A percentile compares a stretch with the other conserved stretches of the same genome.
Evolutionary conservation across 2,888 invertebrate genomes (phyloP).

Genomic region (Oegoconia quadripuncta): DNA sequence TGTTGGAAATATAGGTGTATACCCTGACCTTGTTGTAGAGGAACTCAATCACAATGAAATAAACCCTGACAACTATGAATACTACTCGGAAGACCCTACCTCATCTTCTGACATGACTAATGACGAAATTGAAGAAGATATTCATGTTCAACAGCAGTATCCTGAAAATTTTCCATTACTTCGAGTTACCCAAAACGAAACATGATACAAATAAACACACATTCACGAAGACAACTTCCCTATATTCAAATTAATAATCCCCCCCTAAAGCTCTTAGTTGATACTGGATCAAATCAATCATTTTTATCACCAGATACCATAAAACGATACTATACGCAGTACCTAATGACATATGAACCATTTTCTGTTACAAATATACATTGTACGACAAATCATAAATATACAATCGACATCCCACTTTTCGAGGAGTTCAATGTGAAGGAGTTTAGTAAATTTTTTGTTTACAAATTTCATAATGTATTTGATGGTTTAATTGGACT

Average conservation of each 20-base stretch:
- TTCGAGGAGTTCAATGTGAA: constrained; percentile 4
- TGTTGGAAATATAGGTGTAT: background rate
- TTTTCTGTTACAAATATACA: constrained; percentile 18
- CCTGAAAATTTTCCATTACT: constrained; percentile 1
- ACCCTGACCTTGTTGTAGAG: too few species aligned
- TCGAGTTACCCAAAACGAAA: background rate
- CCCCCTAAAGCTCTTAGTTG: constrained; percentile 16
- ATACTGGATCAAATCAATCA: too few species aligned
- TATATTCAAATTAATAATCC: constrained; percentile 14
- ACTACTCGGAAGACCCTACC: constrained; percentile 9
- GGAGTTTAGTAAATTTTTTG: constrained; percentile 7
- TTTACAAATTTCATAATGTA: constrained; percentile 18
- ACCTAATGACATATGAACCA: too few species aligned
- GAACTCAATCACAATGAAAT: too few species aligned
- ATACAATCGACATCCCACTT: background rate
- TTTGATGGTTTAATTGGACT: constrained; percentile 19
- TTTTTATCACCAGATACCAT: too few species aligned
- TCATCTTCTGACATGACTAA: too few species aligned
- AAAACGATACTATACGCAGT: too few species aligned
- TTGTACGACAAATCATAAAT: constrained; percentile 5
- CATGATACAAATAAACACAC: constrained; percentile 19
- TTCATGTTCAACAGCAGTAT: too few species aligned
- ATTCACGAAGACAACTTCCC: constrained; percentile 16
- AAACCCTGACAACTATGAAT: background rate
- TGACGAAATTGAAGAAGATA: too few species aligned